These are phyloP conservation scores for Molorchus minor DNA, from an alignment of 2,888 invertebrate genomes.

Conservation along the genomic window DNA sequence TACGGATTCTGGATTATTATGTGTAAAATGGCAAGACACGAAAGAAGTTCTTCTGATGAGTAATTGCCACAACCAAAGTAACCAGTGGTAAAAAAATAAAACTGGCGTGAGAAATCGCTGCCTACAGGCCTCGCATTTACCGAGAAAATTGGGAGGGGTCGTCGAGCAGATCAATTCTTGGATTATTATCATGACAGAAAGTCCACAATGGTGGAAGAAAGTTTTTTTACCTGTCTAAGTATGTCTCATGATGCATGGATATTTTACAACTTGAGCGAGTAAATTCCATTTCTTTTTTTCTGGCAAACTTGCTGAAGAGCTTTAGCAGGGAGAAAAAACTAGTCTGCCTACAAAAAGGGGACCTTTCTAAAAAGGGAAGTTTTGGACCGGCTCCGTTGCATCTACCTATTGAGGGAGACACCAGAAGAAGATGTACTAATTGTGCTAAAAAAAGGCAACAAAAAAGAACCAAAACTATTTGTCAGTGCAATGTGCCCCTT, in stretches of 20 bases:
- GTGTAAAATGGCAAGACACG: background rate
- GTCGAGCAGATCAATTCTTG: background rate
- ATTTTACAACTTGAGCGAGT: background rate
- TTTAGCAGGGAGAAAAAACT: background rate
- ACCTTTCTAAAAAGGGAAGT: conserved; percentile 19
- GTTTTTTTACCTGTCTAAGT: background rate
- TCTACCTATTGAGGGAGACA: background rate
- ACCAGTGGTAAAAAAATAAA: background rate
- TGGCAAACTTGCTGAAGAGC: background rate
- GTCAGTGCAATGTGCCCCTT: background rate
- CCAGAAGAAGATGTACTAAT: background rate
- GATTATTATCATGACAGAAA: background rate
- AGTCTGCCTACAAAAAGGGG: conserved; percentile 12
- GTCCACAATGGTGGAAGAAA: no score
- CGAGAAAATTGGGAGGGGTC: background rate
- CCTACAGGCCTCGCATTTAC: background rate
- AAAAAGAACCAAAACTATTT: background rate
- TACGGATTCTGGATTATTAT: background rate
- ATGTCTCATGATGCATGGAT: background rate
- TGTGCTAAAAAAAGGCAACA: background rate
- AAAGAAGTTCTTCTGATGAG: background rate
- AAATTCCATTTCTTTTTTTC: background rate
- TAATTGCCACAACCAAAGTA: background rate
- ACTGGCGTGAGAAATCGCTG: background rate
- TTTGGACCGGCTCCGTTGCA: no score